A percentile compares a stretch with the other conserved stretches of the same genome.
Evolutionary conservation across 2,797 vertebrate genomes (phyloP).

Genomic region (Eidolon dupreanum): DNA sequence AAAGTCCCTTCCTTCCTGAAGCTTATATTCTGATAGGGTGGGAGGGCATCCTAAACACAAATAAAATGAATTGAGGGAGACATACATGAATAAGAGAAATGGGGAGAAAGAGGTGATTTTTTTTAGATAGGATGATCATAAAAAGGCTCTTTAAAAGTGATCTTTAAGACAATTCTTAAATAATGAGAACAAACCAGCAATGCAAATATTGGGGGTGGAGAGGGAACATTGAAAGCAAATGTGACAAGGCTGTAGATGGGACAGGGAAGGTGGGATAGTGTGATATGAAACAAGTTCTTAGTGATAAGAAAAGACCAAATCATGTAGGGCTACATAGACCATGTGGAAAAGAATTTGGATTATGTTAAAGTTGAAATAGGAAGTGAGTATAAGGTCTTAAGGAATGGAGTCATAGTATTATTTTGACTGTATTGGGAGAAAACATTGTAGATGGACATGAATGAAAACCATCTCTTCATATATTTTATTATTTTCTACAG

Average conservation of each 20-base stretch:
- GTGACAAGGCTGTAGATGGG: background rate
- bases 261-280: fast-evolving
- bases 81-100: background rate
- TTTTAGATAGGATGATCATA: background rate
- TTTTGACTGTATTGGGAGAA: background rate
- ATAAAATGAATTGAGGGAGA: background rate
- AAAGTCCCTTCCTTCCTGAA: background rate
- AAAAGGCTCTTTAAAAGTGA: background rate
- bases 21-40: background rate
- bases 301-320: background rate
- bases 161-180: background rate
- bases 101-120: background rate
- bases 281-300: background rate
- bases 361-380: background rate
- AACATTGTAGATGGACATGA: background rate
- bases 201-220: background rate
- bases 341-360: background rate
- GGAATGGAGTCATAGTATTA: background rate
- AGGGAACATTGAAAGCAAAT: background rate
- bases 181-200: background rate
- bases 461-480: background rate
- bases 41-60: background rate
- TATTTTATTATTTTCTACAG: background rate
- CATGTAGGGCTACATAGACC: background rate
- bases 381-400: background rate